Evolutionary conservation across 2,797 vertebrate genomes (phyloP).

Genomic region (Chelon labrosus): DNA sequence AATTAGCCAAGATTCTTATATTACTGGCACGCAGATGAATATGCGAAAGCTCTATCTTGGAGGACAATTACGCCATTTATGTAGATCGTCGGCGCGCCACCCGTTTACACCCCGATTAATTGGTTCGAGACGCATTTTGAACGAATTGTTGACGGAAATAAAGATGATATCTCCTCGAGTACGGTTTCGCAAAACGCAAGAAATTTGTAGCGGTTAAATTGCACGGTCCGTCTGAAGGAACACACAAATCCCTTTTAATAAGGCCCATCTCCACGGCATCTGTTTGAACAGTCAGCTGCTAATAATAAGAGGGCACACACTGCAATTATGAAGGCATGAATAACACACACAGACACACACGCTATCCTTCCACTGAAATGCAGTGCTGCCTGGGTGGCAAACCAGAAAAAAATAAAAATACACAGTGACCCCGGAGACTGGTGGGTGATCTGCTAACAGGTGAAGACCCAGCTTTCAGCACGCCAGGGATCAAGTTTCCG

Average conservation of each 20-base stretch:
- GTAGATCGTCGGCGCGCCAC: conserved; percentile 28
- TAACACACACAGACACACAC: conserved; percentile 64
- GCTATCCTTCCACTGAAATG: conserved; percentile 54
- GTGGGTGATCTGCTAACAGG: conserved; percentile 78
- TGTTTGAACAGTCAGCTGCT: conserved; percentile 74
- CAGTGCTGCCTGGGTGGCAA: conserved; percentile 78
- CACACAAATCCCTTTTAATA: conserved; percentile 17
- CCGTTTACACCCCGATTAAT: conserved; percentile 63
- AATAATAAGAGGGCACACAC: conserved; percentile 68
- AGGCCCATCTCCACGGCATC: conserved; percentile 55
- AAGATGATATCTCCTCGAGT: conserved; percentile 29
- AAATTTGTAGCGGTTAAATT: conserved; percentile 29
- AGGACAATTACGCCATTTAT: conserved; percentile 66
- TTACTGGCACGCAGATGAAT: conserved; percentile 63
- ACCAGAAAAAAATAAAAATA: conserved; percentile 61
- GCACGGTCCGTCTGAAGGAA: conserved; percentile 19
- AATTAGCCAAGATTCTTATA: conserved; percentile 73
- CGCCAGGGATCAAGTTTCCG: conserved; percentile 77
- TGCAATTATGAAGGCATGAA: conserved; percentile 78
- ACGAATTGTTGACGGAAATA: conserved; percentile 39
- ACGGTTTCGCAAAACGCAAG: conserved; percentile 37
- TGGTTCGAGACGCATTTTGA: conserved; percentile 24
- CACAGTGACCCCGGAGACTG: conserved; percentile 65
- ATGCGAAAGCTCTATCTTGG: conserved; percentile 46
- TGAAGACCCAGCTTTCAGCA: conserved; percentile 78